Evolutionary conservation across 2,797 vertebrate genomes (phyloP).

Genomic region (Melanotaenia nigrans): DNA sequence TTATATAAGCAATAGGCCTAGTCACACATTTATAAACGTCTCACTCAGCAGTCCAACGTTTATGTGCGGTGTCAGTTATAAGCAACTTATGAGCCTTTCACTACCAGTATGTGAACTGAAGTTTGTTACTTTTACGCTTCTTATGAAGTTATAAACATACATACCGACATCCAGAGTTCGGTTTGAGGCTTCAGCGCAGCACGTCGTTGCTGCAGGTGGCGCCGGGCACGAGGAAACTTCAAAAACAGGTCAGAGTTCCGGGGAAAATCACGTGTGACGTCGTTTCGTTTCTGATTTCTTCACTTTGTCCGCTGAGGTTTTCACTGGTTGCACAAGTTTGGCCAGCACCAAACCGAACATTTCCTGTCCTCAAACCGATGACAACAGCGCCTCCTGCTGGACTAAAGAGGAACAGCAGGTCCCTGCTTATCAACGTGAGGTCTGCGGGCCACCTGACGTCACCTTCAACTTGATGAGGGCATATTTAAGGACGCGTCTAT

Average conservation of each 20-base stretch:
- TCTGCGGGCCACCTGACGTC: neutral
- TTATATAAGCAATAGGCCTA: neutral
- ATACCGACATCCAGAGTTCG: constrained; percentile 57
- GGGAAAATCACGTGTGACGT: constrained; percentile 61
- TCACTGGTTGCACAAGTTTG: constrained; percentile 22
- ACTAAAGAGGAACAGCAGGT: neutral
- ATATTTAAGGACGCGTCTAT: too few relatives aligned
- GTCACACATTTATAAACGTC: neutral
- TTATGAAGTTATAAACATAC: constrained; percentile 26
- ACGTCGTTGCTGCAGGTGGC: constrained; percentile 16
- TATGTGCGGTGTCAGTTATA: neutral
- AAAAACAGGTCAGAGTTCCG: constrained; percentile 42
- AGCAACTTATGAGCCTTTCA: neutral
- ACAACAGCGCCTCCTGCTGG: constrained; percentile 74
- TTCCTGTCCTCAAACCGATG: constrained; percentile 19
- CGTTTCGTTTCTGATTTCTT: constrained; percentile 27
- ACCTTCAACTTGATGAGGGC: neutral
- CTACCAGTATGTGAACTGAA: neutral
- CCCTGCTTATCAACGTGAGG: neutral
- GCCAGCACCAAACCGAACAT: neutral
- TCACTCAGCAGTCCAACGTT: neutral
- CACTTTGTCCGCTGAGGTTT: constrained; percentile 23
- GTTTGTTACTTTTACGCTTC: neutral
- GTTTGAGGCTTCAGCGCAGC: constrained; percentile 8
- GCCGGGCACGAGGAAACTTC: constrained; percentile 3